Base-by-base conservation (phyloP, 2,797 vertebrate species). In the Molossus alvarezi region DNA sequence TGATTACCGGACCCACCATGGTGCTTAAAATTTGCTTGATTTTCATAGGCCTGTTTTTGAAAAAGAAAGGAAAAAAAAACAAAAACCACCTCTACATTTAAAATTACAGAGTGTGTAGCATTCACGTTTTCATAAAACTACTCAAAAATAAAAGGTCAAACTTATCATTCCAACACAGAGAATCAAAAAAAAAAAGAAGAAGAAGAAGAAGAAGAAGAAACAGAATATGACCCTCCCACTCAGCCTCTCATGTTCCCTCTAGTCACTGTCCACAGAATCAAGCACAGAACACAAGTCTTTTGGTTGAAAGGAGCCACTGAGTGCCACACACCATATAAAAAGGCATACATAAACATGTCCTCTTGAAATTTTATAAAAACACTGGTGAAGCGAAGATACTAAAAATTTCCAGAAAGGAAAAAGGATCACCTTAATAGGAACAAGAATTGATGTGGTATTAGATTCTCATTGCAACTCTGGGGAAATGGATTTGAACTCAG, bases 141-240 rank as follows among this genome's bases (percentile, higher is more conserved):
- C 90, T 92, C 77, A 84, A 73, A 77, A 97, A 81, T 23, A 27
- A 95, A 98, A 98, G 91, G 90, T 94, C 97, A 95, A 10, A 82
- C 20, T 10, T 64, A 80, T 97, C 86, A 95, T 48, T 25, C 25
- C 8, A 64, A 15, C 69, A n/a, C 64, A 0, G 60, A 75, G 84
- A 73, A 88, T 88, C 62, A 14, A 33, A 33, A 33, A 2, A 33
- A 33, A 33, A 33, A 33, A 33, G n/a, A n/a, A n/a, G n/a, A n/a
- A n/a, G n/a, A n/a, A 33, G 3, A 33, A 33, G 33, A 33, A 33
- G 33, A 33, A 33, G 33, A 33, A 33, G 33, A 33, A 33, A 33
- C 33, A 33, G 67, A 75, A 82, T 27, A 27, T 82, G 58, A 65
- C 58, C 23, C 27, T 82, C 48, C 69, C 60, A 51, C 37, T 33